Base-by-base conservation (phyloP, 2,797 vertebrate genomes). In the Geotrypetes seraphini region DNA sequence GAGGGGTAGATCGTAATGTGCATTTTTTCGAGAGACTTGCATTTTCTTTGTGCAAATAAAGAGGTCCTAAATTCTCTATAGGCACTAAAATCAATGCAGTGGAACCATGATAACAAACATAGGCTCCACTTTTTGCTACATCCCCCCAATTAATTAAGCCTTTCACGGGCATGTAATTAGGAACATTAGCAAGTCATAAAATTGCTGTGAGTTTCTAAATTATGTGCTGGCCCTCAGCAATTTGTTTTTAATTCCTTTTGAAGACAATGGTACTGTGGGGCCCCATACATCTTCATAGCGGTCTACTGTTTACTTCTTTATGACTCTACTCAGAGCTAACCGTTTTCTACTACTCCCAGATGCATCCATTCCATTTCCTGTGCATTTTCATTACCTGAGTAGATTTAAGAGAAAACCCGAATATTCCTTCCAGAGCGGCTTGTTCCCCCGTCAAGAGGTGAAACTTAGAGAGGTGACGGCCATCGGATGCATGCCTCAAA, bases 161-260 rank as follows among this genome's bases (percentile, higher is more conserved):
- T 96, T 96, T 93, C 90, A 96, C 85, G 81, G 89, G 88, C 91
- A 93, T 96, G 90, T 96, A 97, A 97, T 97, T 96, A 94, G 88
- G 87, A 91, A 93, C 90, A 98, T 97, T 96, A 97, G 88, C 88
- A 87, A 94, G 89, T 96, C 91, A 92, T 97, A 95, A 97, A 96
- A 91, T 95, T 96, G 92, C 90, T 86, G 89, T 77, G 78, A 92
- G 85, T 91, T 88, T 91, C 89, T 90, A 89, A 97, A 96, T 96
- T 88, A 96, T 94, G 87, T 88, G 85, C 76, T 81, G 85, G 86
- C 91, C 89, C 86, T 89, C 75, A 88, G 91, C 91, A 91, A 90
- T 93, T 93, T 96, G 90, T 96, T 96, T 96, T 91, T 92, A 95
- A 93, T 94, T 96, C 86, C 86, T 88, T 90, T 89, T 81, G 66